Conservation (phyloP, 2,113 vertebrate genomes). For the Cebidichthys violaceus region DNA sequence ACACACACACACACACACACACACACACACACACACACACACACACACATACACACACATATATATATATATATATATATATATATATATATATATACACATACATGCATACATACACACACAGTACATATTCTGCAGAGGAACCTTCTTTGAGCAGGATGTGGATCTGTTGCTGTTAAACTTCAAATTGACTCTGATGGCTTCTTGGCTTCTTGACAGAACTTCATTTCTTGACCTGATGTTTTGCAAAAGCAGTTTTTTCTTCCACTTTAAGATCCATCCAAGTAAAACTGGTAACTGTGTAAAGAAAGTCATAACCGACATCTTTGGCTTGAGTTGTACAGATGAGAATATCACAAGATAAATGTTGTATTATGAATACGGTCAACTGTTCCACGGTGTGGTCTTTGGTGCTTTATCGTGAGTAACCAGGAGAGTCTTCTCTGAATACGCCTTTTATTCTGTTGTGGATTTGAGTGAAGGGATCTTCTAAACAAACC, state of each 20-base stretch:
- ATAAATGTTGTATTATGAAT: no score
- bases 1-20: not conserved
- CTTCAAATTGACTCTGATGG: not conserved
- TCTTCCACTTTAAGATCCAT: not conserved
- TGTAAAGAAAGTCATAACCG: not conserved
- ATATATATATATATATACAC: no score
- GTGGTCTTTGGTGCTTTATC: no score
- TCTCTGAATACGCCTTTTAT: no score
- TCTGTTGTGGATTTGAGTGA: no score
- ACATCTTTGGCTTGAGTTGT: not conserved
- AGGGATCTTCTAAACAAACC: not conserved
- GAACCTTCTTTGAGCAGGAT: not conserved
- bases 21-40: not conserved
- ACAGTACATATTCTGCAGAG: not conserved
- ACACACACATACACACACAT: not conserved
- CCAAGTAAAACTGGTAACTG: not conserved
- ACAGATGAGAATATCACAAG: no score
- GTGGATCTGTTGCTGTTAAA: not conserved
- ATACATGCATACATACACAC: no score
- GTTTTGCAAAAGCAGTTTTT: not conserved
- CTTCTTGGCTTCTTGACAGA: no score
- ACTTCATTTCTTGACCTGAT: no score
- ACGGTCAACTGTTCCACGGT: no score
- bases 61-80: not conserved
- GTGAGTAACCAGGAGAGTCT: no score